Conservation (phyloP, 2,797 vertebrate genomes). For the Arctocebus calabarensis region DNA sequence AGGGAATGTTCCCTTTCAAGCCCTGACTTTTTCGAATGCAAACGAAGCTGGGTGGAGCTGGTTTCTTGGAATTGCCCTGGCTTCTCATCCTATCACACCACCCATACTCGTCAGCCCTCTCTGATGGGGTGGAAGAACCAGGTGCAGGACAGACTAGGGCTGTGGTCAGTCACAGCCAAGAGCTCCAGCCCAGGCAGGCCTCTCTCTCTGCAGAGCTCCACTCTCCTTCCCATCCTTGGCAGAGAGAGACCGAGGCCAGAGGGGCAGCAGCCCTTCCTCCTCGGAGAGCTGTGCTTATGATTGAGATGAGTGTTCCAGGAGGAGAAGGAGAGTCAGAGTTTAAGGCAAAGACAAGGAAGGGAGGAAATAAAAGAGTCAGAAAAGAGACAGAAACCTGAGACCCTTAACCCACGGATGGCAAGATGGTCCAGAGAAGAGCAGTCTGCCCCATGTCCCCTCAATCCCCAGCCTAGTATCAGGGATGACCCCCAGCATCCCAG, state of each 20-base stretch:
- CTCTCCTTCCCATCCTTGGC: too few relatives aligned
- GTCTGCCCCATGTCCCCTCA: background rate
- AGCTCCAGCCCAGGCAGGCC: background rate
- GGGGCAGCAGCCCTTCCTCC: fast-evolving
- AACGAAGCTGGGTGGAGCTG: background rate
- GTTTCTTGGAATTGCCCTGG: background rate
- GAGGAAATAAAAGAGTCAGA: background rate
- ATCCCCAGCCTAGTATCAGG: background rate
- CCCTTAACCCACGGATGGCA: background rate
- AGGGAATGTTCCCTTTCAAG: background rate
- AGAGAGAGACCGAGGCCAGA: background rate
- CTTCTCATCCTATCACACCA: background rate
- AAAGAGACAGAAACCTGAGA: background rate
- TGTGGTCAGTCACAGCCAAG: background rate
- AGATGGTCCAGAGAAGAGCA: background rate
- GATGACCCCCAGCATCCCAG: background rate
- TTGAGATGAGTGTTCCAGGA: background rate
- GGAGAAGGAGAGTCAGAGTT: background rate
- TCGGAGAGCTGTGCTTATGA: background rate
- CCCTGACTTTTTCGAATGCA: too few relatives aligned
- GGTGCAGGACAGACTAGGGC: background rate
- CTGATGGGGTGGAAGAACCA: background rate
- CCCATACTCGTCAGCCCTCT: background rate
- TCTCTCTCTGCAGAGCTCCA: background rate
- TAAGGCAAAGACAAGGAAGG: background rate